Conservation (phyloP, 2,888 invertebrate species). For the Drymonia ruficornis region DNA sequence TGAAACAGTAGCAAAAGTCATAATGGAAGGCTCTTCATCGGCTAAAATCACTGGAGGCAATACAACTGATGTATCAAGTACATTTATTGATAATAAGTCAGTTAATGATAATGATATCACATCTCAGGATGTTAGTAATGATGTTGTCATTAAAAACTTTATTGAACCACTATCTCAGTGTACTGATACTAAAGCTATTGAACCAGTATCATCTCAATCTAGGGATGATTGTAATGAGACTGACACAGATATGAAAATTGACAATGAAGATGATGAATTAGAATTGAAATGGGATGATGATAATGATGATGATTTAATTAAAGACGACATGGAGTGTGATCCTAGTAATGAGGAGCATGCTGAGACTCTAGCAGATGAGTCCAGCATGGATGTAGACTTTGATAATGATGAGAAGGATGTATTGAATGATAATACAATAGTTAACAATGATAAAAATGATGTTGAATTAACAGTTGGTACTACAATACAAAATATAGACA, state of each 20-base stretch:
- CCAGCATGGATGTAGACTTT: conserved; percentile 8
- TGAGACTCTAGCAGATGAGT: conserved; percentile 6
- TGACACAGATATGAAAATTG: conserved; percentile 8
- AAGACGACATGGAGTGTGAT: conserved; percentile 7
- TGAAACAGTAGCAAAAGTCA: neutral
- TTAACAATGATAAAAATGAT: conserved; percentile 5
- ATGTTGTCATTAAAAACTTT: neutral
- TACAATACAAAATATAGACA: neutral
- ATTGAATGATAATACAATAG: neutral
- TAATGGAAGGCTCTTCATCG: no score
- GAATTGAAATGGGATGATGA: conserved; percentile 63
- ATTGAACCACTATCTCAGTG: neutral
- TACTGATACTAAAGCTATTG: neutral
- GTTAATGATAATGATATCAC: neutral
- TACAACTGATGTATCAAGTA: neutral
- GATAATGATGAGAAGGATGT: conserved; percentile 18
- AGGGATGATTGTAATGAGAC: conserved; percentile 9
- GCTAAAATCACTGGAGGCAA: no score
- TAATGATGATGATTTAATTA: conserved; percentile 35
- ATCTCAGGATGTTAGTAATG: neutral
- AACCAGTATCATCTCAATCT: neutral
- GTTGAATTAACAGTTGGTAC: conserved; percentile 4
- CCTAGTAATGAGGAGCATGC: neutral
- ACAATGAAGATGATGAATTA: conserved; percentile 48
- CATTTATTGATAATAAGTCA: neutral